Base-by-base conservation (phyloP, 2,797 vertebrate genomes). In the Mormyrus proboscirostris region DNA sequence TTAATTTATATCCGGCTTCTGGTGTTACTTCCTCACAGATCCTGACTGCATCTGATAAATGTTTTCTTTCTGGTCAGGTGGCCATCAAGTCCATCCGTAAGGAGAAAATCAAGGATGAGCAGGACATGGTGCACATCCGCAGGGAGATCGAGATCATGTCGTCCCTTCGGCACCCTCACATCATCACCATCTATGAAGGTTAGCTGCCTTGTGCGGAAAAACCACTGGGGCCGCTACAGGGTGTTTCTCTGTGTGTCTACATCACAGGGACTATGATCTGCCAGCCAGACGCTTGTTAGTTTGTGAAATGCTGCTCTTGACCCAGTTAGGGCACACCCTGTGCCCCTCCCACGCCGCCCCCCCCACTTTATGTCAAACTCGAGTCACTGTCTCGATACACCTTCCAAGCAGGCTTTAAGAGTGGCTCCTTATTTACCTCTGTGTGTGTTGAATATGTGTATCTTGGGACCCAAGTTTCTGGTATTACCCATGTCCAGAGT, bases 71-170 rank as follows among this genome's bases (percentile, higher is more conserved):
- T 22, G 50, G 87, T 90, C 88, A 93, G 93, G 93, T 94, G 90
- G 93, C 93, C 65, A 93, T 94, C 53, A 93, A 93, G 92, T 93
- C 92, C 65, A 93, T 93, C 69, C 92, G 93, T 59, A 98, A 98
- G 94, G 97, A 98, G 95, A 97, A 97, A 96, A 97, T 98, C 94
- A 97, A 96, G 94, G 97, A 98, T 90, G 97, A 98, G 90, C 97
- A 97, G 94, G 97, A 98, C 93, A 98, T 97, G 97, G 96, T 97
- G 94, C 97, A 97, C 95, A 97, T 98, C 95, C 96, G 97, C 94
- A 94, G 97, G 90, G 97, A 98, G 95, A 98, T 98, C 92, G 97
- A 98, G 95, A 97, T 98, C 94, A 97, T 98, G 97, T 98, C 97
- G 93, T 97, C 97, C 91, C 96, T 97, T 92, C 96, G 90, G 93